These are phyloP conservation scores for Archivesica marissinica DNA, from an alignment of 1,140 invertebrate genomes.

Conservation along the genomic window DNA sequence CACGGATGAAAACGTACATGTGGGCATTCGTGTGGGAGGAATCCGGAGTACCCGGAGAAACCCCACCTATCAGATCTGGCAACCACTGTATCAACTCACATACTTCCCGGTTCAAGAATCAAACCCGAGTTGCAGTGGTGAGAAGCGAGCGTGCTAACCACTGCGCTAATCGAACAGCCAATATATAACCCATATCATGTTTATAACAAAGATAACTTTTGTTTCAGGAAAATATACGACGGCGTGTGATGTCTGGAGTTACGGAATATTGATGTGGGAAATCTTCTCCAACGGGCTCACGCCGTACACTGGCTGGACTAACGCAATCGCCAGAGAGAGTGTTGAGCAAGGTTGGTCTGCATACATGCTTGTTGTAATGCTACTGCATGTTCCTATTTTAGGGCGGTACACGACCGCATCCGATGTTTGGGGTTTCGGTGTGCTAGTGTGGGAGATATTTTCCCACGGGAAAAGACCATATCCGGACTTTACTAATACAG, in stretches of 20 bases:
- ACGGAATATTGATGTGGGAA: slow-evolving; percentile 98
- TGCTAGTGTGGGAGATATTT: slow-evolving; percentile 99
- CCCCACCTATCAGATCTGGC: too few species aligned
- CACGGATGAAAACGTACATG: too few species aligned
- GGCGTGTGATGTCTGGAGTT: slow-evolving; percentile 99
- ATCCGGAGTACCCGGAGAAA: too few species aligned
- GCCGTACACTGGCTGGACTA: slow-evolving; percentile 94
- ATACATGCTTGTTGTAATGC: neutral
- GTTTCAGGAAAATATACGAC: slow-evolving; percentile 95
- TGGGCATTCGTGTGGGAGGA: too few species aligned
- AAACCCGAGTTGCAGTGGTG: too few species aligned
- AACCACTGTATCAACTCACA: too few species aligned
- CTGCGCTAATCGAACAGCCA: too few species aligned
- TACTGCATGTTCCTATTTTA: slow-evolving; percentile 59
- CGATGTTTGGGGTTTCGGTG: slow-evolving; percentile 99
- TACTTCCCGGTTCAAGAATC: too few species aligned
- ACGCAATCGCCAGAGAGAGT: slow-evolving; percentile 89
- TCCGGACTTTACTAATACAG: slow-evolving; percentile 88
- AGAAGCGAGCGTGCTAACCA: too few species aligned
- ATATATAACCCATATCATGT: too few species aligned
- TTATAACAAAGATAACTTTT: too few species aligned
- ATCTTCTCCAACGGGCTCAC: slow-evolving; percentile 97
- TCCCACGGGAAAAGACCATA: slow-evolving; percentile 96
- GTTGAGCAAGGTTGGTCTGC: slow-evolving; percentile 92
- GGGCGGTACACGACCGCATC: slow-evolving; percentile 98